Base-by-base conservation (phyloP, 2,888 invertebrate genomes). In the Hemithea aestivaria region DNA sequence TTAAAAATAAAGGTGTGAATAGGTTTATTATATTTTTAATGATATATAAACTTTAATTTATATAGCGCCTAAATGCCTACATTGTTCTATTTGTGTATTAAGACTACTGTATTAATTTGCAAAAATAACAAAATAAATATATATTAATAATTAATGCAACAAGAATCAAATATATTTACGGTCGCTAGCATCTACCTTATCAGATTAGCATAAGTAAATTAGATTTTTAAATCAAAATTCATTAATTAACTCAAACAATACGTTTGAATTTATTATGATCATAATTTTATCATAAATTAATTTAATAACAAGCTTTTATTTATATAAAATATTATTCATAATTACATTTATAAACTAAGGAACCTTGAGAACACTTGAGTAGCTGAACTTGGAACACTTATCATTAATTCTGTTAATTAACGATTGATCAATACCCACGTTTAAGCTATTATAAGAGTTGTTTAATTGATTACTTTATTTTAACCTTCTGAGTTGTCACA, bases 161-260 rank as follows among this genome's bases (percentile, higher is more conserved):
- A 22, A 30, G 8, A 10, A 12, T 12, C 22, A 20, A 32, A 35
- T 21, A 16, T 16, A 4, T 35, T 16, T 28, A 10, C 21, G 25
- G 11, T 31, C 10, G 29, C 21, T 26, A 33, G 28, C 7, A 24
- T 10, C 11, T 25, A 31, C n/a, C 10, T 16, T 16, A 20, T 26
- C 11, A 28, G 9, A 34, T 35, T 41, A 16, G 28, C 40, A 28
- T 35, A 7, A 32, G 21, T 32, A 22, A 35, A 41, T 36, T 32
- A 32, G 16, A 41, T 35, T 25, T 27, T 35, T 20, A 26, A 25
- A 35, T 27, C 35, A 25, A 32, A 27, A 31, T 35, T 35, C 10
- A 16, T 32, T 35, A 28, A 32, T 40, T 40, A 22, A 29, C 29
- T 21, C 26, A 26, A 40, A 40, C 34, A 34, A 40, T 34, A 34